These are phyloP conservation scores for Orestias chungarensis DNA, from an alignment of 2,797 vertebrate species.

Conservation along the genomic window DNA sequence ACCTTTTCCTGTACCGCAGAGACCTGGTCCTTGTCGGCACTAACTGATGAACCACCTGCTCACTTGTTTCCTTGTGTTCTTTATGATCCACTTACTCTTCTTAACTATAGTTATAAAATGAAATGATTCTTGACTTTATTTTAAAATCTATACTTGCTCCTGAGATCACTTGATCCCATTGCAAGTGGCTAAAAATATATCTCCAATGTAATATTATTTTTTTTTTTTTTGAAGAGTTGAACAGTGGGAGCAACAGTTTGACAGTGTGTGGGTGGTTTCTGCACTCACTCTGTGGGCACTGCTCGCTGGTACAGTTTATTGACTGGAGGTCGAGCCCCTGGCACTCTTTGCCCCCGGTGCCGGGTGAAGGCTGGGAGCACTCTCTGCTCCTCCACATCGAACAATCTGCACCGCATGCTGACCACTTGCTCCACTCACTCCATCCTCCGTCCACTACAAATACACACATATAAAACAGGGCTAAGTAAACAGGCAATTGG, in stretches of 20 bases:
- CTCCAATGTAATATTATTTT: constrained; percentile 9
- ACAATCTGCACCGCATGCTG: constrained; percentile 90
- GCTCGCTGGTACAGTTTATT: constrained; percentile 94
- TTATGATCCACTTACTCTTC: constrained; percentile 25
- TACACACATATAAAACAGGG: constrained; percentile 28
- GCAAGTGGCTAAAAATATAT: constrained; percentile 2
- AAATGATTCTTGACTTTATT: constrained; percentile 6
- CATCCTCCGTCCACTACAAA: constrained; percentile 92
- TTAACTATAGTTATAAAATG: constrained; percentile 22
- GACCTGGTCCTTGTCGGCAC: neutral
- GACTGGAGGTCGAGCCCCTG: constrained; percentile 90
- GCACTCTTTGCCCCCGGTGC: constrained; percentile 93
- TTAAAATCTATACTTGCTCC: neutral
- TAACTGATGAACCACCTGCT: constrained; percentile 29
- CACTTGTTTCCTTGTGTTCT: constrained; percentile 15
- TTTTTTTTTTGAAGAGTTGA: constrained; percentile 14
- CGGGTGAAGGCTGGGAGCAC: constrained; percentile 92
- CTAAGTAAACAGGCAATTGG: constrained; percentile 14
- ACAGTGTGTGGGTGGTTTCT: constrained; percentile 37
- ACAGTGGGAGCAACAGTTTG: constrained; percentile 7
- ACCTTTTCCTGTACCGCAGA: neutral
- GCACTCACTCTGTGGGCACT: constrained; percentile 94
- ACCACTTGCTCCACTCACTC: constrained; percentile 98
- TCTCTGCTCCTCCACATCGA: constrained; percentile 95
- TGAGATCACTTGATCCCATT: neutral